These are phyloP conservation scores for Nysson spinosus DNA, from an alignment of 2,888 invertebrate species.

Conservation along the genomic window DNA sequence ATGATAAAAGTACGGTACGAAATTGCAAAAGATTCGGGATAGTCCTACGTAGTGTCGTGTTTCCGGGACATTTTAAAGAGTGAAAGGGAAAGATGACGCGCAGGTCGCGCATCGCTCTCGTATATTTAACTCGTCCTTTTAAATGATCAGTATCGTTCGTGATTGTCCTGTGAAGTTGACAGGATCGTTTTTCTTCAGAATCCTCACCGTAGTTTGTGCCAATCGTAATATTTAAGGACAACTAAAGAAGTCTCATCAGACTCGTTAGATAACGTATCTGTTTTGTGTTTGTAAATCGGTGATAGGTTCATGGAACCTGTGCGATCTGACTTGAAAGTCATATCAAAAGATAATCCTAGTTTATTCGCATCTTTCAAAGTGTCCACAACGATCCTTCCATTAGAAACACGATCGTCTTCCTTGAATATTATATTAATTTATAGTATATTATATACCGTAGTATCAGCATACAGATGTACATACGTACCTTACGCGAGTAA, in stretches of 20 bases:
- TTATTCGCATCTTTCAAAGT: not conserved
- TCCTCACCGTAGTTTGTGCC: conserved; percentile 41
- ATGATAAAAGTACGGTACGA: no score
- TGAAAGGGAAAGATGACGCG: no score
- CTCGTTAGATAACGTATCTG: conserved; percentile 4
- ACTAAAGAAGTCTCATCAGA: not conserved
- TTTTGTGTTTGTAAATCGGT: not conserved
- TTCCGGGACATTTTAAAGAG: no score
- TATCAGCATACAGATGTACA: conserved; percentile 2
- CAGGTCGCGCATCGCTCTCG: no score
- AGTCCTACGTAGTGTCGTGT: no score
- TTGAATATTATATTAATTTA: conserved; percentile 33
- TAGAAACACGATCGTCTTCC: conserved; percentile 48
- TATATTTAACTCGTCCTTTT: no score
- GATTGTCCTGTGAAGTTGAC: conserved; percentile 1
- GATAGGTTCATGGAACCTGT: conserved; percentile 38
- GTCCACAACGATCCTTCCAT: conserved; percentile 16
- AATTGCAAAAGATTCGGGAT: no score
- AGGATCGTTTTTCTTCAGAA: no score
- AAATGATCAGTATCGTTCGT: no score
- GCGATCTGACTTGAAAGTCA: conserved; percentile 22
- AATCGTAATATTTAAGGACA: conserved; percentile 29
- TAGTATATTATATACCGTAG: not conserved
- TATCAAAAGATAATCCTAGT: not conserved
- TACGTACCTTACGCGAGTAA: no score